phyloP scores from a whole-genome alignment of 2,797 vertebrate species.

The Gallinago solitaria region DNA sequence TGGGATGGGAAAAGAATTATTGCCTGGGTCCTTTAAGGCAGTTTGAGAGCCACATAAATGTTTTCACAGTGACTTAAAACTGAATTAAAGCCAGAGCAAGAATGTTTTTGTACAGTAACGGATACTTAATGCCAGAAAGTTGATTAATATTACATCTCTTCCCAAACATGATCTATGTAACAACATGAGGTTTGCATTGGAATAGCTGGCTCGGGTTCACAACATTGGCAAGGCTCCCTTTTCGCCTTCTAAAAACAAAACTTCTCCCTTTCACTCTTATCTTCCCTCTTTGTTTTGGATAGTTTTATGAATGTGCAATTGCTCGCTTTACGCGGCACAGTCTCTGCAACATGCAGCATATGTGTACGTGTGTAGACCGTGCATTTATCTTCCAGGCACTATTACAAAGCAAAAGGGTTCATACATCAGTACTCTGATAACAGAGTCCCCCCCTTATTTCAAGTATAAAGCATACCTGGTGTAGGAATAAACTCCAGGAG shows the following conservation, averaged over 20 bases:
- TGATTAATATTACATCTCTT: conserved; percentile 66
- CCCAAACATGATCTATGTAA: conserved; percentile 51
- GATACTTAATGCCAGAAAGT: conserved; percentile 59
- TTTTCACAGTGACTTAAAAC: conserved; percentile 73
- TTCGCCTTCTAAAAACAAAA: conserved; percentile 49
- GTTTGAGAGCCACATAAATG: conserved; percentile 71
- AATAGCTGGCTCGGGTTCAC: conserved; percentile 51
- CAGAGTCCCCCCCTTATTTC: background rate
- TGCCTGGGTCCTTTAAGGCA: conserved; percentile 52
- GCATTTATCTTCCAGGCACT: background rate
- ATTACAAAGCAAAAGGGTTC: background rate
- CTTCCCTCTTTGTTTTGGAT: background rate
- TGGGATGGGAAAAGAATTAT: conserved; percentile 42
- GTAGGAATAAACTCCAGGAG: background rate
- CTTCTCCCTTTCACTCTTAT: conserved; percentile 42
- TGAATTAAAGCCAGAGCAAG: conserved; percentile 73
- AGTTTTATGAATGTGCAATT: background rate
- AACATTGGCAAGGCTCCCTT: conserved; percentile 29
- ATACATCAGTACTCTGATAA: background rate
- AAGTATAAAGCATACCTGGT: background rate
- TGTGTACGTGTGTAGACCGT: background rate
- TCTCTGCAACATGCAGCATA: background rate
- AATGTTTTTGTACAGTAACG: conserved; percentile 69
- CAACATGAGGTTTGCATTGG: conserved; percentile 67
- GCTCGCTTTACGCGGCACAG: background rate